phyloP scores from a whole-genome alignment of 2,113 vertebrate species.

The Paraplagusia blochii region DNA sequence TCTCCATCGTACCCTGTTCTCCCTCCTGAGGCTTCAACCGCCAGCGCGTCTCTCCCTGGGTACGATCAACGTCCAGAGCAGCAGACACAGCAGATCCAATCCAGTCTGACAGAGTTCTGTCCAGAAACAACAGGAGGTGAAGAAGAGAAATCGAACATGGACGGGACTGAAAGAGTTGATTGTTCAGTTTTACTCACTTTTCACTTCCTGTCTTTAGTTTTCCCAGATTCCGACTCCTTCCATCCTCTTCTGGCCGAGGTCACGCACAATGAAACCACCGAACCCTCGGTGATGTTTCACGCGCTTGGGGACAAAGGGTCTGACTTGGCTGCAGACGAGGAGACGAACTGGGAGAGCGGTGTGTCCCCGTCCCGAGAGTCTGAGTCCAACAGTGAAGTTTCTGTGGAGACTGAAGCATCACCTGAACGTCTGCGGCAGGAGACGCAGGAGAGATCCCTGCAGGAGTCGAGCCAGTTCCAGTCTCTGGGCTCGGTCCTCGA shows the following conservation, averaged over 20 bases:
- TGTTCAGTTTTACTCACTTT: not conserved
- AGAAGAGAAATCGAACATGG: not conserved
- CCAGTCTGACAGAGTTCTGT: not conserved
- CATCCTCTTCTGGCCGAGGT: conserved; percentile 70
- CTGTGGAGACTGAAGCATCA: conserved; percentile 24
- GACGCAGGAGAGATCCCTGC: conserved; percentile 20
- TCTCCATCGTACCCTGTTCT: not conserved
- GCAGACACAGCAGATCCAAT: not conserved
- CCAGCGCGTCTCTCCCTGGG: not conserved
- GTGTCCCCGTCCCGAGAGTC: not conserved
- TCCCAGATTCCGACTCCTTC: conserved; percentile 71
- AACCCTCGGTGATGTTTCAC: conserved; percentile 53
- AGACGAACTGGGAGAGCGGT: not conserved
- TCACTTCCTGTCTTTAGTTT: conserved; percentile 4
- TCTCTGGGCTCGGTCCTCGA: conserved; percentile 32
- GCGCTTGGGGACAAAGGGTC: conserved; percentile 18
- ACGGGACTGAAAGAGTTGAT: not conserved
- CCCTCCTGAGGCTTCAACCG: conserved; percentile 17
- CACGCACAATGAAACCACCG: conserved; percentile 55
- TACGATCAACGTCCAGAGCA: not conserved
- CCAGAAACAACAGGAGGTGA: conserved; percentile 33
- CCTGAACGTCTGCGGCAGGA: conserved; percentile 52
- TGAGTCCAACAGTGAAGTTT: not conserved
- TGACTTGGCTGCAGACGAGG: not conserved
- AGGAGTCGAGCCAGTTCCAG: conserved; percentile 52